phyloP scores from a whole-genome alignment of 1,140 invertebrate species.

The Cydia splendana region DNA sequence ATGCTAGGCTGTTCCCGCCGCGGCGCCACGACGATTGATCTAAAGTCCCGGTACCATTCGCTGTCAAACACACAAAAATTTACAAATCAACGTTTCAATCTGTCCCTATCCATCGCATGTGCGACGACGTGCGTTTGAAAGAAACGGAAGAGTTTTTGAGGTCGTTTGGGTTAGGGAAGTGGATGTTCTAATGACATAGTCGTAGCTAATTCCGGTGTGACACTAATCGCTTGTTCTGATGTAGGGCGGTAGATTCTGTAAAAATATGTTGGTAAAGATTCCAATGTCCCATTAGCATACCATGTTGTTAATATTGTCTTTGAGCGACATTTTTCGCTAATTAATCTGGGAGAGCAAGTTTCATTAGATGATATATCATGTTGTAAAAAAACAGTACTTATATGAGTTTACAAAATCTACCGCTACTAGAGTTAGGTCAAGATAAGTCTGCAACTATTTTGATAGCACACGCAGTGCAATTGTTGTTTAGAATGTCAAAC shows the following conservation, averaged over 20 bases:
- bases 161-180: conserved; percentile 49
- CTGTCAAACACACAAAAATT: conserved; percentile 29
- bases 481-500: no score
- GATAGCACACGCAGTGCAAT: no score
- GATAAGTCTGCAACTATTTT: no score
- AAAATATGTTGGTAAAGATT: conserved; percentile 53
- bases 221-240: conserved; percentile 63
- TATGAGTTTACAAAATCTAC: no score
- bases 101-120: conserved; percentile 8
- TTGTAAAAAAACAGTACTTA: no score
- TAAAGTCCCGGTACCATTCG: conserved; percentile 53
- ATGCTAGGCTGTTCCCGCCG: conserved; percentile 65
- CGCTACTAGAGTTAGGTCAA: no score
- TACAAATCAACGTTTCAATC: conserved; percentile 16
- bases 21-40: conserved; percentile 69
- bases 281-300: conserved; percentile 45
- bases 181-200: conserved; percentile 56
- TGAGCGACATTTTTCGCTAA: conserved; percentile 42
- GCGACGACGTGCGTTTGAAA: background rate
- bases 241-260: conserved; percentile 44
- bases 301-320: conserved; percentile 45
- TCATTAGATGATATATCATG: no score
- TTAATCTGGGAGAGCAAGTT: conserved; percentile 33
- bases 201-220: conserved; percentile 61
- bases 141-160: conserved; percentile 9